A percentile compares a stretch with the other conserved stretches of the same genome.
Conservation (phyloP, 92 coral and sea anemone species). For the Isaurus tuberculatus region DNA sequence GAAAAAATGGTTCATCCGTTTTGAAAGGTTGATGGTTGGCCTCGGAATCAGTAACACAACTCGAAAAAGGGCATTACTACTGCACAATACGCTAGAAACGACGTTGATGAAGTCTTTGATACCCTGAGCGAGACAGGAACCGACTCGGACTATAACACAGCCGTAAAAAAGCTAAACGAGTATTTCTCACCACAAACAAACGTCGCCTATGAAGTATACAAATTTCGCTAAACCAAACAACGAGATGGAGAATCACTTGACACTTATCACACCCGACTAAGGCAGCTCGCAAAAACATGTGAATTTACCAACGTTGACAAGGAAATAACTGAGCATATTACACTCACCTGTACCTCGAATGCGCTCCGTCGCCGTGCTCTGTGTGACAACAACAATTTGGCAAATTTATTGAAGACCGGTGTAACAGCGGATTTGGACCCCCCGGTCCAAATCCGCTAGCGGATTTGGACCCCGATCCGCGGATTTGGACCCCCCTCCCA, state of each 20-base stretch:
- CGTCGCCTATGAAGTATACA: slow-evolving; percentile 47
- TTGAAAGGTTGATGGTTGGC: slow-evolving; percentile 5
- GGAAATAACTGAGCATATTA: slow-evolving; percentile 37
- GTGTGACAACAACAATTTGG: no score
- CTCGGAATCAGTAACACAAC: slow-evolving; percentile 24
- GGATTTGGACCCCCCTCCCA: no score
- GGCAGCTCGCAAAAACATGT: slow-evolving; percentile 52
- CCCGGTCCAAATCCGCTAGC: no score
- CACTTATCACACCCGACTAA: slow-evolving; percentile 44
- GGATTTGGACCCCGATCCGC: no score
- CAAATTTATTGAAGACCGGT: no score
- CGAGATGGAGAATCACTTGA: slow-evolving; percentile 42
- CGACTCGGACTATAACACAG: slow-evolving; percentile 23
- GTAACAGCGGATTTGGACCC: no score
- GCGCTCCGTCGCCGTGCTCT: no score
- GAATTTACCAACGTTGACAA: slow-evolving; percentile 37
- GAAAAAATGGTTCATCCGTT: slow-evolving; percentile 19
- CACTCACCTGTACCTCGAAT: no score
- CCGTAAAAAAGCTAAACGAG: slow-evolving; percentile 35
- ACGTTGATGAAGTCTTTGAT: slow-evolving; percentile 41
- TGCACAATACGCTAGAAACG: slow-evolving; percentile 40
- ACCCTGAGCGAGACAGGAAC: slow-evolving; percentile 35
- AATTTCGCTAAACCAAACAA: slow-evolving; percentile 37
- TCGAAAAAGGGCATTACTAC: slow-evolving; percentile 13
- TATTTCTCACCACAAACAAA: slow-evolving; percentile 52